Evolutionary conservation across 1,140 invertebrate genomes (phyloP).

Genomic region (Galendromus occidentalis): DNA sequence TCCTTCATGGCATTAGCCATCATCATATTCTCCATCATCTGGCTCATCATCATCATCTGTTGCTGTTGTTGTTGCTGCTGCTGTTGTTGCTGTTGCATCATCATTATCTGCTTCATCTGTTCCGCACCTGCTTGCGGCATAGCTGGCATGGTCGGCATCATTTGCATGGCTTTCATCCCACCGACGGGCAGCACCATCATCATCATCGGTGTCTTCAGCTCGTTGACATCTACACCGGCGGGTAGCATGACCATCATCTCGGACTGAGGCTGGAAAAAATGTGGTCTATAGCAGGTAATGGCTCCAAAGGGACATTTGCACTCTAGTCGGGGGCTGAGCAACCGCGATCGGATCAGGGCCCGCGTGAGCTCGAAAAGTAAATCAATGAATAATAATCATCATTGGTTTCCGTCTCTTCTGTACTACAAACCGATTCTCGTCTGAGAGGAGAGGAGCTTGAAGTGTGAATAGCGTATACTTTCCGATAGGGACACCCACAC

Average conservation of each 20-base stretch:
- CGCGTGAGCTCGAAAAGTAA: too few species aligned
- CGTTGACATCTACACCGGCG: not conserved
- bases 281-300: too few species aligned
- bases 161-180: not conserved
- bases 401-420: too few species aligned
- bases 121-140: not conserved
- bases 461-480: too few species aligned
- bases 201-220: not conserved
- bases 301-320: too few species aligned
- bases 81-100: not conserved
- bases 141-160: not conserved
- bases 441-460: too few species aligned
- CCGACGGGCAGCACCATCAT: not conserved
- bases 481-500: too few species aligned
- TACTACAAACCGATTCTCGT: too few species aligned
- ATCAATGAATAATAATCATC: too few species aligned
- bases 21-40: conserved; percentile 3
- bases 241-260: conserved; percentile 9
- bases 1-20: not conserved
- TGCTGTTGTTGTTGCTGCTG: too few species aligned
- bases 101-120: not conserved
- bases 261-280: not conserved
- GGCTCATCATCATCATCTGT: not conserved
- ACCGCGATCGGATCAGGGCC: too few species aligned
- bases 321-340: too few species aligned